Conservation (phyloP, 2,888 invertebrate genomes). For the Glaucopsyche alexis region DNA sequence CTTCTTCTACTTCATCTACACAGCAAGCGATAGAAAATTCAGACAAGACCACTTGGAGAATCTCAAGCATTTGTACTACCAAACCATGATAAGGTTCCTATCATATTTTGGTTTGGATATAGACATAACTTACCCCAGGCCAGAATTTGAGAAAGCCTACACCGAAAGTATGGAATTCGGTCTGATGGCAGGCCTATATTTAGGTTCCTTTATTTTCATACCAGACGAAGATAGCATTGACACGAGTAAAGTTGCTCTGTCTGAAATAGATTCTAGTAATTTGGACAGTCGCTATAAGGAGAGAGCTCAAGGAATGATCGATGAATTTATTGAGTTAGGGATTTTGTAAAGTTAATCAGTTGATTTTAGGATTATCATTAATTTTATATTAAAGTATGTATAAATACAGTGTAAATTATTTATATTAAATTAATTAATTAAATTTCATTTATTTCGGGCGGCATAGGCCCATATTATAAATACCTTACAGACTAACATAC, state of each 20-base stretch:
- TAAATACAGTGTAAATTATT: background rate
- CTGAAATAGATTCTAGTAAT: constrained; percentile 33
- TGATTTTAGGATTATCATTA: background rate
- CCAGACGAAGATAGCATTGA: constrained; percentile 40
- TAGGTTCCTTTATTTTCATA: constrained; percentile 40
- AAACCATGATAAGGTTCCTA: constrained; percentile 44
- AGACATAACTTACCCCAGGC: constrained; percentile 40
- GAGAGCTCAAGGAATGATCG: constrained; percentile 42
- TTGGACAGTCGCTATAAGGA: constrained; percentile 38
- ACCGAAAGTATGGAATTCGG: constrained; percentile 40
- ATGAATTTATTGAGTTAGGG: constrained; percentile 47
- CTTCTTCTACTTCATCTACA: constrained; percentile 44
- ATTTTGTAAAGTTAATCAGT: constrained; percentile 37
- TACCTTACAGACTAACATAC: too few species aligned
- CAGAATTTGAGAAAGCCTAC: constrained; percentile 41
- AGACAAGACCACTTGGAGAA: constrained; percentile 44
- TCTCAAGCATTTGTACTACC: constrained; percentile 48
- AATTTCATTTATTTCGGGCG: too few species aligned
- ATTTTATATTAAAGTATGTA: background rate
- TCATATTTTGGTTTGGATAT: constrained; percentile 46
- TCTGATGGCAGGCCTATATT: constrained; percentile 34
- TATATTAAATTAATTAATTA: too few species aligned
- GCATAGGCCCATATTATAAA: too few species aligned
- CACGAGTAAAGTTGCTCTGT: constrained; percentile 34
- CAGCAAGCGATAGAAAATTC: constrained; percentile 42